A percentile compares a stretch with the other conserved stretches of the same genome.
Conservation (phyloP, 2,888 invertebrate species). For the Clepsis dumicolana region DNA sequence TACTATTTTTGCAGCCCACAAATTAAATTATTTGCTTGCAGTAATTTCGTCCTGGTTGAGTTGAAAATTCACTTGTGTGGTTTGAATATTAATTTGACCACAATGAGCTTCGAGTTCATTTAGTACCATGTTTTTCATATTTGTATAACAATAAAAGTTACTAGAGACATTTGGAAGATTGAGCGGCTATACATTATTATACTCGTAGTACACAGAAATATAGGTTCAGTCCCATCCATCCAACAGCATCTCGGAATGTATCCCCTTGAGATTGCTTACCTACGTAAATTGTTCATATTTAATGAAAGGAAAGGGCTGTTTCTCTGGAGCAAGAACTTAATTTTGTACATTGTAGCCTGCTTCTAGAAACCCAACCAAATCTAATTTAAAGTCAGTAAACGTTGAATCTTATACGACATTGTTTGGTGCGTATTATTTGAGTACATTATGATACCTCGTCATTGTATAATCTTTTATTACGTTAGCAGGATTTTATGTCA, state of each 20-base stretch:
- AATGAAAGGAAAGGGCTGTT: slow-evolving; percentile 60
- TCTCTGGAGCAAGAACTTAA: slow-evolving; percentile 37
- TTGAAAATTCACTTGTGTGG: background rate
- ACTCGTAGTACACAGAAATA: slow-evolving; percentile 2
- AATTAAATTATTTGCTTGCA: slow-evolving; percentile 19
- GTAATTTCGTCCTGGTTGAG: background rate
- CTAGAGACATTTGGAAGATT: background rate
- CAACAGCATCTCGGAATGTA: slow-evolving; percentile 27
- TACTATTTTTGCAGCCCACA: slow-evolving; percentile 20
- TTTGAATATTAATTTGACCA: background rate
- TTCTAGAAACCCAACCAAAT: slow-evolving; percentile 22
- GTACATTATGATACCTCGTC: background rate
- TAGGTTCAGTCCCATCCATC: slow-evolving; percentile 18
- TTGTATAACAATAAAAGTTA: background rate
- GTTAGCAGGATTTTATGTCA: background rate
- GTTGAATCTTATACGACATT: slow-evolving; percentile 11
- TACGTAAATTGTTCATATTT: slow-evolving; percentile 60
- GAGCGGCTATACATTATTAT: background rate
- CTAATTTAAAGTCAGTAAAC: slow-evolving; percentile 27
- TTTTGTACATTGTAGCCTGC: slow-evolving; percentile 31
- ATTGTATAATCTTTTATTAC: slow-evolving; percentile 11
- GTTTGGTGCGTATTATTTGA: slow-evolving; percentile 8
- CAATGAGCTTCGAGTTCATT: background rate
- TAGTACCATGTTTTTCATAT: background rate
- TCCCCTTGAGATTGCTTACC: slow-evolving; percentile 47